Conservation (phyloP, 2,888 invertebrate species). For the Drosophila vallismaia region DNA sequence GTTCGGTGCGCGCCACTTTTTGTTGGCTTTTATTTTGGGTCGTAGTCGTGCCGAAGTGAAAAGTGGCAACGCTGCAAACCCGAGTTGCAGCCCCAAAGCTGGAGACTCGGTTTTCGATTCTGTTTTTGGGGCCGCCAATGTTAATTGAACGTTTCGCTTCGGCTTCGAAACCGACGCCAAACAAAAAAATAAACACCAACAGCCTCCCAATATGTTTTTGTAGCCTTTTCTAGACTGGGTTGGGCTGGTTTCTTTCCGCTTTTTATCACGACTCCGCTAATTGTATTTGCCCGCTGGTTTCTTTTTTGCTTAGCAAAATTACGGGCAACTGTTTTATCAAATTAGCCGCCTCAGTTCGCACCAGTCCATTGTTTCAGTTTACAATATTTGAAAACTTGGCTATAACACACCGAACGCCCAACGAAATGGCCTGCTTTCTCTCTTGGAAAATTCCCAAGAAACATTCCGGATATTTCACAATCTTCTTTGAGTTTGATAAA, state of each 20-base stretch:
- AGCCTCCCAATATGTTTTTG: slow-evolving; percentile 48
- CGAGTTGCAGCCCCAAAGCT: slow-evolving; percentile 38
- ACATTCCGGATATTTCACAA: too few species aligned
- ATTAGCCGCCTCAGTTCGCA: slow-evolving; percentile 39
- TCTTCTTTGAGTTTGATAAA: too few species aligned
- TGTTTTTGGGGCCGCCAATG: slow-evolving; percentile 53
- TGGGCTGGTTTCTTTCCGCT: slow-evolving; percentile 22
- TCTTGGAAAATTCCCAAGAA: too few species aligned
- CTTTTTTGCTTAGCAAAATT: slow-evolving; percentile 45
- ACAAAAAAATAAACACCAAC: slow-evolving; percentile 39
- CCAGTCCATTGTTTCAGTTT: slow-evolving; percentile 51
- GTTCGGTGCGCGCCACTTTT: slow-evolving; percentile 35
- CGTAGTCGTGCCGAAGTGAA: slow-evolving; percentile 53
- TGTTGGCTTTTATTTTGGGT: slow-evolving; percentile 42
- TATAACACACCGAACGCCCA: slow-evolving; percentile 40
- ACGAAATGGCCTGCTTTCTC: slow-evolving; percentile 38
- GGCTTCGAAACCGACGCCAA: slow-evolving; percentile 31
- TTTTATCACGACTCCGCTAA: slow-evolving; percentile 62
- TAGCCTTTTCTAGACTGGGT: not conserved
- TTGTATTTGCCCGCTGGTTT: slow-evolving; percentile 50
- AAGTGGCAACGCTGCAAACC: slow-evolving; percentile 57
- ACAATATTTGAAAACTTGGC: slow-evolving; percentile 53
- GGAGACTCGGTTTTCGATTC: slow-evolving; percentile 45
- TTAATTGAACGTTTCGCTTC: slow-evolving; percentile 61
- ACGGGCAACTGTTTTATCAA: slow-evolving; percentile 12